Base-by-base conservation (phyloP, 2,888 invertebrate species). In the Syrphus vitripennis region DNA sequence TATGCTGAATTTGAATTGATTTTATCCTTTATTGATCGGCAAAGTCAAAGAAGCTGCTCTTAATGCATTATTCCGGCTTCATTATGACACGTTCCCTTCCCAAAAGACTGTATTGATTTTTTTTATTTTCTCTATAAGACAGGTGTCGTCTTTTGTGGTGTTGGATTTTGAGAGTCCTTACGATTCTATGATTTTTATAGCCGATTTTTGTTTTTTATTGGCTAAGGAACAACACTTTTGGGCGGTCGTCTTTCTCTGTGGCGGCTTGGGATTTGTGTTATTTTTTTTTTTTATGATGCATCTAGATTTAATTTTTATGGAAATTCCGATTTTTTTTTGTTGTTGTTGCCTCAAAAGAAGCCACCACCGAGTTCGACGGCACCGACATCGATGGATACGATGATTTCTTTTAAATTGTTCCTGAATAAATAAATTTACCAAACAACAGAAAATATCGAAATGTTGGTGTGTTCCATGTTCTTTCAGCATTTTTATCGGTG, bases 1-100 rank as follows among this genome's bases (percentile, higher is more conserved):
- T 86, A 86, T 86, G 82, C 86, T 48, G 48, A 67, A 82, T 70
- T 72, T 48, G 82, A 86, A 86, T 82, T 86, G 86, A 86, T 86
- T 86, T 82, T 74, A 70, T 86, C 74, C 77, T 86, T 78, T 50
- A 77, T 74, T 72, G 82, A 82, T 77, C 82, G 86, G 82, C 74
- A 77, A 77, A 78, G 55, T 70, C 77, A 72, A 82, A 86, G 82
- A 61, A 50, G 82, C n/a, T 57, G 70, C 74, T 81, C 72, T 69
- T 86, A 70, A 86, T 86, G 86, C 86, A 86, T 86, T 86, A 86
- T 86, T 86, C 86, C 55, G 70, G 48, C 55, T 70, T 86, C 77
- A 86, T 86, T 86, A 86, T 86, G 82, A 86, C 86, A 86, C 86
- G 81, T 72, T 84, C 84, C 69, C 55, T 65, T 42, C 6, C 16